Evolutionary conservation across 1,140 invertebrate species (phyloP).

Genomic region (Elysia chlorotica): DNA sequence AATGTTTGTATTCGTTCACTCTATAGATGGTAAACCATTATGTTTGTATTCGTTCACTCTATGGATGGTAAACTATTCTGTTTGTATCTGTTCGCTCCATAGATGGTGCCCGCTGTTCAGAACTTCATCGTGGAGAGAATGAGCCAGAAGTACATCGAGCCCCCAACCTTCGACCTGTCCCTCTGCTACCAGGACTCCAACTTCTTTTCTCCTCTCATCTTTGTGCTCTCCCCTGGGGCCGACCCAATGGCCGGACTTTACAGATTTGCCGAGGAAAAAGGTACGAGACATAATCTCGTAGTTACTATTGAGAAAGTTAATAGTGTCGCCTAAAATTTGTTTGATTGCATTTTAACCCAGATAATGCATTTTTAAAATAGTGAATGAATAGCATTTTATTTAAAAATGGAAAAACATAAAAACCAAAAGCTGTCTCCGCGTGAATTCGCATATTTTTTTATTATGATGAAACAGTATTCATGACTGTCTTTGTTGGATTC

Average conservation of each 20-base stretch:
- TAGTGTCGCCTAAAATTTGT: background rate
- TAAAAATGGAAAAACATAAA: background rate
- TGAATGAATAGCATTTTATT: background rate
- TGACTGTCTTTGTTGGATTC: too few species aligned
- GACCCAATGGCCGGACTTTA: constrained; percentile 61
- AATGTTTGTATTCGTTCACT: too few species aligned
- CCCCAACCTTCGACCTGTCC: constrained; percentile 61
- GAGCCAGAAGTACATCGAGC: constrained; percentile 58
- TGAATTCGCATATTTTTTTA: too few species aligned
- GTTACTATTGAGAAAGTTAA: background rate
- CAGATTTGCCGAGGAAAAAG: constrained; percentile 62
- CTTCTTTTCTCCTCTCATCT: constrained; percentile 58
- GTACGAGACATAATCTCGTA: constrained; percentile 27
- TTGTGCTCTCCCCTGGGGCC: constrained; percentile 60
- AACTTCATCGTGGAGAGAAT: constrained; percentile 56
- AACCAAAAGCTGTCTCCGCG: too few species aligned
- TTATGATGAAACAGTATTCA: too few species aligned
- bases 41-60: too few species aligned
- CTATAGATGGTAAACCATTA: too few species aligned
- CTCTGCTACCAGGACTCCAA: constrained; percentile 58
- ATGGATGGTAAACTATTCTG: too few species aligned
- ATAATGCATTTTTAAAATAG: background rate
- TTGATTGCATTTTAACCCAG: background rate
- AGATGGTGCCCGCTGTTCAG: constrained; percentile 60
- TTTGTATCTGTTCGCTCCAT: too few species aligned